Evolutionary conservation across 2,113 vertebrate species (phyloP).

Genomic region (western clawed frog (Xenopus tropicalis)): DNA sequence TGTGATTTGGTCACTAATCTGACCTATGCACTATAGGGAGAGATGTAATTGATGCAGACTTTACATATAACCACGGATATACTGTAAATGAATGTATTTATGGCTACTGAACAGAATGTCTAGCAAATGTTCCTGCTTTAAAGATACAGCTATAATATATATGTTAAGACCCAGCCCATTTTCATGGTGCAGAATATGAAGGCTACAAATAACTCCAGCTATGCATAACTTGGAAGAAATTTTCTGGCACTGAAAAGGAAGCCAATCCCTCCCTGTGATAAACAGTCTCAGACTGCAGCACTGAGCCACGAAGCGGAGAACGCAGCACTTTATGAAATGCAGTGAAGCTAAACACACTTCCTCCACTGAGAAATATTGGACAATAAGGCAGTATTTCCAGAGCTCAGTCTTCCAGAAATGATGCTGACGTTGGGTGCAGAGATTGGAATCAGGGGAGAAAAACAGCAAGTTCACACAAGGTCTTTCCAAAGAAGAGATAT

Average conservation of each 20-base stretch:
- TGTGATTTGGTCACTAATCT: too few species aligned
- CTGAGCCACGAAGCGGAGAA: neutral
- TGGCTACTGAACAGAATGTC: too few species aligned
- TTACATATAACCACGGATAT: too few species aligned
- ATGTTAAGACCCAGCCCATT: neutral
- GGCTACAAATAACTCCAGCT: neutral
- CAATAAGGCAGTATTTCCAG: slow-evolving; percentile 15
- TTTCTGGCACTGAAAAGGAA: neutral
- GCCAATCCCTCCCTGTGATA: neutral
- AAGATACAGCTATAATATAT: too few species aligned
- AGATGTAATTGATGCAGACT: too few species aligned
- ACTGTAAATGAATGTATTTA: too few species aligned
- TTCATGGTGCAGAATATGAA: neutral
- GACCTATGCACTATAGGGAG: too few species aligned
- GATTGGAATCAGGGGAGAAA: slow-evolving; percentile 9
- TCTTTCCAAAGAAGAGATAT: neutral
- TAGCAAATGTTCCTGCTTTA: too few species aligned
- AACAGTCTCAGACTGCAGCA: neutral
- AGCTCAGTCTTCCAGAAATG: slow-evolving; percentile 15
- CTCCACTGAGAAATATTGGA: slow-evolving; percentile 11
- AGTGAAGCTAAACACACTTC: slow-evolving; percentile 12
- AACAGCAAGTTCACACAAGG: slow-evolving; percentile 1
- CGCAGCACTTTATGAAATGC: slow-evolving; percentile 8
- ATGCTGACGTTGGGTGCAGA: neutral
- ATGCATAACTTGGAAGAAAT: neutral